Base-by-base conservation (phyloP, 2,797 vertebrate genomes). In the Micropoecilia bifurca region DNA sequence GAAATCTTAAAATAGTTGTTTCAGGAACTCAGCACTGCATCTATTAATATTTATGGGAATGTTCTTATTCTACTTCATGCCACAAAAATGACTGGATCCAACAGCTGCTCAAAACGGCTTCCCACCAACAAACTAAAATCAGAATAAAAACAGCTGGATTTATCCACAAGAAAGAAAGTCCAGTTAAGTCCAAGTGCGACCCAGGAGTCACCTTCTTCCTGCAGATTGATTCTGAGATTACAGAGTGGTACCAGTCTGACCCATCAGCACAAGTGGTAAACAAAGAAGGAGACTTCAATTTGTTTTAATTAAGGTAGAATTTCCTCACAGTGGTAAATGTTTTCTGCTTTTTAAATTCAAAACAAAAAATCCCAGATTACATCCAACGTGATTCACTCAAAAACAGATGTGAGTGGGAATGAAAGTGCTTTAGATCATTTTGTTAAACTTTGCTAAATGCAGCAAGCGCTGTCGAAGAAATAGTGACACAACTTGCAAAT, bases 21-120 rank as follows among this genome's bases (percentile, higher is more conserved):
- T 28, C 30, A 28, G 63, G 7, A 30, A 28, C 43, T 76, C 50
- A 57, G 50, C 39, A 55, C 63, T 71, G 59, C 28, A 5, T 80
- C 71, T 77, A 66, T 71, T 55, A 77, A 82, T 82, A 80, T 77
- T 71, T 48, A 79, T 66, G 39, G 33, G 22, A 66, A 80, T 74
- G 66, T 30, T 45, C 9, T 50, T 25, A 22, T 78, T 80, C 20
- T 20, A 10, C 30, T 41, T 66, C 61, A n/a, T 59, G 33, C 3
- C 55, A 71, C 75, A 53, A 4, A 36, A 41, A 79, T 25, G 22
- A 10, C 20, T 63, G 10, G 71, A 50, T 3, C 6, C 22, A 28
- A 5, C 45, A 53, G 53, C 36, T 28, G 45, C 18, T 80, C 48
- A 53, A 36, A 41, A 71, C 39, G 71, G 28, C 50, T 83, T 30